A percentile compares a stretch with the other conserved stretches of the same genome.
phyloP scores from a whole-genome alignment of 1,140 invertebrate genomes.

The Stegodyphus dumicola region DNA sequence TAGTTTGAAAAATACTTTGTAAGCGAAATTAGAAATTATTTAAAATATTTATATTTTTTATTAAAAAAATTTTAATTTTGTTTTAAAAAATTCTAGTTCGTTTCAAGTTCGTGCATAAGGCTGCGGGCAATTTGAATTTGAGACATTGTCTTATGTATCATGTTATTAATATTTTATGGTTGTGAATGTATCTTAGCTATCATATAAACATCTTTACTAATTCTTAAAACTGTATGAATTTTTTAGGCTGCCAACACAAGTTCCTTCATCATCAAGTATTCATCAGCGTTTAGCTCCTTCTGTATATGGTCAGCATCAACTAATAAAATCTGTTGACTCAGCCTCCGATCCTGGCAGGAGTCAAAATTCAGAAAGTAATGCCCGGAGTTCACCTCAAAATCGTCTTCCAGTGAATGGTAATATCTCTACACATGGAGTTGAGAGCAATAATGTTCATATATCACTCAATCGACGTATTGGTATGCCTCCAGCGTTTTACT shows the following conservation, averaged over 20 bases:
- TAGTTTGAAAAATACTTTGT: too few relatives aligned
- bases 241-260: slow-evolving; percentile 15
- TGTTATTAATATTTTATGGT: too few relatives aligned
- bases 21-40: too few relatives aligned
- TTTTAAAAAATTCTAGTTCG: too few relatives aligned
- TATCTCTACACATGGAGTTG: slow-evolving; percentile 5
- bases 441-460: slow-evolving; percentile 70
- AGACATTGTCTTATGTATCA: too few relatives aligned
- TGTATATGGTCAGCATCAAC: slow-evolving; percentile 78
- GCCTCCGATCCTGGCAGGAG: slow-evolving; percentile 75
- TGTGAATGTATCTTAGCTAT: too few relatives aligned
- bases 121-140: too few relatives aligned
- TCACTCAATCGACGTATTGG: slow-evolving; percentile 81
- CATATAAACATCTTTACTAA: too few relatives aligned
- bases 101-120: too few relatives aligned
- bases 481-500: slow-evolving; percentile 83
- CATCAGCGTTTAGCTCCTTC: slow-evolving; percentile 82
- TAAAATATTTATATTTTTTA: too few relatives aligned
- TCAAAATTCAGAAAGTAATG: slow-evolving; percentile 13
- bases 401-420: slow-evolving; percentile 39
- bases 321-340: slow-evolving; percentile 70
- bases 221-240: too few relatives aligned
- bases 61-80: too few relatives aligned
- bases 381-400: slow-evolving; percentile 24
- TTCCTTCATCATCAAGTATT: slow-evolving; percentile 67